Conservation (phyloP, 2,113 vertebrate genomes). For the Poicephalus gulielmi region DNA sequence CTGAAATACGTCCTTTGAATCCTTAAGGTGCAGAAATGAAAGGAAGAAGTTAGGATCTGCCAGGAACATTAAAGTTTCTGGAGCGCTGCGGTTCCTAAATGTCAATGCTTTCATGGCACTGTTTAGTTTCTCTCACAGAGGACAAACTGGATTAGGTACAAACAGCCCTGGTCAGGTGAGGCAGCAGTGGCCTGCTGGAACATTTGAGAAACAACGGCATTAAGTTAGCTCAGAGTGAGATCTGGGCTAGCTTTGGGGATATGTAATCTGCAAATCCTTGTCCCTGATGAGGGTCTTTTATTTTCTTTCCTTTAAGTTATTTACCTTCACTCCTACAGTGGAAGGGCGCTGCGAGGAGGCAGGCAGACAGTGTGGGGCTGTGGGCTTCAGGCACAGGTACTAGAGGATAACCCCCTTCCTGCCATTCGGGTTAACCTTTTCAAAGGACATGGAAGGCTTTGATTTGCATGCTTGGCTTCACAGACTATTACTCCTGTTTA, state of each 20-base stretch:
- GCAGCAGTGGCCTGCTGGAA: not conserved
- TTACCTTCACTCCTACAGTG: fast-evolving
- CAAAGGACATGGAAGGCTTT: not conserved
- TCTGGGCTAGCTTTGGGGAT: not conserved
- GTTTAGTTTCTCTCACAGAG: not conserved
- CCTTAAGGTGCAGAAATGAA: not conserved
- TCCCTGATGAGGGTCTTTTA: not conserved
- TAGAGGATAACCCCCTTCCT: not conserved
- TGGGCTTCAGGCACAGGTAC: not conserved
- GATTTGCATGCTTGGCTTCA: not conserved
- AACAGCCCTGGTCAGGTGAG: not conserved
- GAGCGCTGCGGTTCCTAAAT: not conserved
- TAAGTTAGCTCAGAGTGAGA: not conserved
- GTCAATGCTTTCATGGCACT: not conserved
- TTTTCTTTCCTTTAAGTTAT: not conserved
- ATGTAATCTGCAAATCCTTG: not conserved
- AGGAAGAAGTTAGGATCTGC: not conserved
- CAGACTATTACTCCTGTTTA: not conserved
- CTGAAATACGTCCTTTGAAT: not conserved
- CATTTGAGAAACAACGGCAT: not conserved
- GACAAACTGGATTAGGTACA: not conserved
- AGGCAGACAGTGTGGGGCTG: not conserved
- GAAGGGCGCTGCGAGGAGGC: not conserved
- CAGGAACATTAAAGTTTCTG: not conserved
- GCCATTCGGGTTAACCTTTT: not conserved